These are phyloP conservation scores for Conus ventricosus DNA, from an alignment of 1,140 invertebrate species.

Conservation along the genomic window DNA sequence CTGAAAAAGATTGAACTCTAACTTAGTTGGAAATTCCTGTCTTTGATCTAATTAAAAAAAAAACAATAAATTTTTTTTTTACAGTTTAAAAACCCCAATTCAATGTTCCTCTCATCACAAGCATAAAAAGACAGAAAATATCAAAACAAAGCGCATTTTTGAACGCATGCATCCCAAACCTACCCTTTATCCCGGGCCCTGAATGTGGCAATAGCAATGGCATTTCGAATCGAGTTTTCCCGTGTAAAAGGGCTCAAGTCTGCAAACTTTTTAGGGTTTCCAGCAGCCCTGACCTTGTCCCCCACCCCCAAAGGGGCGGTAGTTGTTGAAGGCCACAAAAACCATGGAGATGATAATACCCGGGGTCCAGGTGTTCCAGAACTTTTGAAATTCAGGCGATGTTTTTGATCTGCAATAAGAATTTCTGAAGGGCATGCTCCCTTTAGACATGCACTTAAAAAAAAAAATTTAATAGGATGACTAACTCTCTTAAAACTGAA, in stretches of 20 bases:
- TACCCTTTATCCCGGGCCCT: constrained; percentile 81
- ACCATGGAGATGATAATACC: constrained; percentile 77
- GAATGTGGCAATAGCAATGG: constrained; percentile 79
- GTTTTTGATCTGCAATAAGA: constrained; percentile 76
- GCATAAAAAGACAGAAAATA: no score
- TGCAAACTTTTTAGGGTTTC: constrained; percentile 73
- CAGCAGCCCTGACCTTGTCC: constrained; percentile 68
- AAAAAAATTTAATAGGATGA: background rate
- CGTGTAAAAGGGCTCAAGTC: constrained; percentile 78
- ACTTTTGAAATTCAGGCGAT: constrained; percentile 79
- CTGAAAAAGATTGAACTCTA: no score
- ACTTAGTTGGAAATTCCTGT: no score
- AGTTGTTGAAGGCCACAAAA: constrained; percentile 73
- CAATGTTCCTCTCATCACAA: no score
- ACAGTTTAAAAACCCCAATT: no score
- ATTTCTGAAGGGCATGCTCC: background rate
- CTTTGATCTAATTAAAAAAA: no score
- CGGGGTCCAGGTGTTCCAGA: constrained; percentile 83
- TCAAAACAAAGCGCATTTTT: no score
- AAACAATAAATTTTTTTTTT: no score
- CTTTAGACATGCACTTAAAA: background rate
- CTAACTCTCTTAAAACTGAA: background rate
- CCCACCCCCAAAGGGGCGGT: constrained; percentile 66
- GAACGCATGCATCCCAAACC: background rate
- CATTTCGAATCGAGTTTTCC: constrained; percentile 78